Conservation (phyloP, 1,140 invertebrate genomes). For the Nymphalis io region DNA sequence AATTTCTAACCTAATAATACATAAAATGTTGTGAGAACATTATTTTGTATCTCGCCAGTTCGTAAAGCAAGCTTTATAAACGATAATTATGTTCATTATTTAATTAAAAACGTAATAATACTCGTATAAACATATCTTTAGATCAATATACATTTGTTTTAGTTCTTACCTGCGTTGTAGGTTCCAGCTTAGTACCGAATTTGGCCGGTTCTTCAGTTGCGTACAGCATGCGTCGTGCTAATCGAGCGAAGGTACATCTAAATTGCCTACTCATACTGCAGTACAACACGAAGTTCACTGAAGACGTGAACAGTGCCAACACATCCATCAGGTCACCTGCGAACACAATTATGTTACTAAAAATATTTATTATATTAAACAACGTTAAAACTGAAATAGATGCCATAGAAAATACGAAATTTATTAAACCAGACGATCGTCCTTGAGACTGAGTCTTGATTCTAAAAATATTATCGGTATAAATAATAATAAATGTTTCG, state of each 20-base stretch:
- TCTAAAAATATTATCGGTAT: too few species aligned
- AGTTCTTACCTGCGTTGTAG: conserved; percentile 67
- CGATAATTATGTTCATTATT: neutral
- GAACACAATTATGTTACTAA: conserved; percentile 16
- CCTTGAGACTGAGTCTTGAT: too few species aligned
- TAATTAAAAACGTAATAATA: neutral
- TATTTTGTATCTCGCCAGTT: neutral
- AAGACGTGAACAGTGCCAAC: conserved; percentile 96
- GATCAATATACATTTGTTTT: too few species aligned
- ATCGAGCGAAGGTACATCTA: conserved; percentile 90
- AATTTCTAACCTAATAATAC: too few species aligned
- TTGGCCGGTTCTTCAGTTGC: conserved; percentile 70
- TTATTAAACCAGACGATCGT: too few species aligned
- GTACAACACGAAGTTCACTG: conserved; percentile 99
- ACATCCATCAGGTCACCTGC: conserved; percentile 95
- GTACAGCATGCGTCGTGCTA: conserved; percentile 64
- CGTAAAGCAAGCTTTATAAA: neutral
- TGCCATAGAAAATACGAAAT: too few species aligned
- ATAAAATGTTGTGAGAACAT: too few species aligned
- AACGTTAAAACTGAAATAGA: too few species aligned
- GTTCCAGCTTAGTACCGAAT: conserved; percentile 67
- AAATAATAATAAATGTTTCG: too few species aligned
- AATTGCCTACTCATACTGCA: conserved; percentile 99
- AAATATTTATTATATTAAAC: neutral
- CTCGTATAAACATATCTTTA: too few species aligned